Base-by-base conservation (phyloP, 2,113 vertebrate genomes). In the Rhegmatorhina hoffmannsi region DNA sequence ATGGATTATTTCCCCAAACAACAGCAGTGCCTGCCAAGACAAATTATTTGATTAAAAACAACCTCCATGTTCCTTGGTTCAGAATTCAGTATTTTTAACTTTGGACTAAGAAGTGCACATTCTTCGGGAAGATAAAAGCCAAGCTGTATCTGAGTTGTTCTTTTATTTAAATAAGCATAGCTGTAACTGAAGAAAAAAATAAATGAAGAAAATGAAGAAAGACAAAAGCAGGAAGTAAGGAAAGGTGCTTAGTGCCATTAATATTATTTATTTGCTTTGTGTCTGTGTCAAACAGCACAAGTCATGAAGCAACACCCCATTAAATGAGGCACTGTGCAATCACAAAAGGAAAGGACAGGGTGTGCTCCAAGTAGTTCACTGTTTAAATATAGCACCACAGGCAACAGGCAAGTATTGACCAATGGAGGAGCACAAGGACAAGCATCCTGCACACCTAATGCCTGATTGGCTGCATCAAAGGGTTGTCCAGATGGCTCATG, bases 301-400 rank as follows among this genome's bases (percentile, higher is more conserved):
- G 50, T 31, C 59, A 84, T 77, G 94, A 92, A 92, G 92, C 72
- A 92, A 95, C 46, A 67, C 26, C 43, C 64, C 73, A 36, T 77
- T 97, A 77, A 47, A 83, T 56, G 63, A 94, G 90, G 79, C 59
- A 68, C 63, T 59, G 23, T 80, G 90, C 68, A 93, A 84, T 90
- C 86, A 88, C 55, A 77, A 88, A 80, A 59, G 28, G 70, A 93
- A 90, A 90, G 92, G 82, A 89, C 67, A 91, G 92, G 87, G 66
- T 91, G 90, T 95, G 66, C 83, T 95, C 75, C 79, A 66, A 87
- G 74, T 13, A 36, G 36, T 43, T 92, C 55, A 63, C 34, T 47
- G 8, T 78, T 86, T 94, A 95, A 94, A 94, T 89, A 88, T 12
- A 92, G 64, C 67, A 74, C n/a, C 4, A 1, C 58, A 94, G 44